phyloP scores from a whole-genome alignment of 2,797 vertebrate genomes.

The Gymnodraco acuticeps region DNA sequence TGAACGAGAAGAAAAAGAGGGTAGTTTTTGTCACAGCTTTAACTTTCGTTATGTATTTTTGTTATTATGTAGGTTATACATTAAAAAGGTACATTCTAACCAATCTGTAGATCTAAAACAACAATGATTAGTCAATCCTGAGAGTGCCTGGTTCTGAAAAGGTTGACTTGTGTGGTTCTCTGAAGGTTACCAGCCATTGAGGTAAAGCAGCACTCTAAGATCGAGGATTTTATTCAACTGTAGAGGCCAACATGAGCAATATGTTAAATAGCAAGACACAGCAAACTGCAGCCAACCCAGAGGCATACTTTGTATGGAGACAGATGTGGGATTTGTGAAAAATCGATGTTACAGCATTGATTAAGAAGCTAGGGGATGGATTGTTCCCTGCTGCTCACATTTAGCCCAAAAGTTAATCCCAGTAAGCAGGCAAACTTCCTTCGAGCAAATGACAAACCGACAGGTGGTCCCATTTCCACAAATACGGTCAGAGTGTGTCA shows the following conservation, averaged over 20 bases:
- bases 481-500: slow-evolving; percentile 41
- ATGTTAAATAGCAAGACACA: slow-evolving; percentile 42
- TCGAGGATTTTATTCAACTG: slow-evolving; percentile 31
- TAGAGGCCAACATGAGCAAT: slow-evolving; percentile 22
- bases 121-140: slow-evolving; percentile 30
- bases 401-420: slow-evolving; percentile 62
- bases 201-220: slow-evolving; percentile 17
- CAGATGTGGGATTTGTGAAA: slow-evolving; percentile 59
- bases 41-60: slow-evolving; percentile 5
- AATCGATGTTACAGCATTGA: slow-evolving; percentile 45
- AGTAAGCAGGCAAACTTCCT: slow-evolving; percentile 50
- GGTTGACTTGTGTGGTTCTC: slow-evolving; percentile 21
- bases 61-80: slow-evolving; percentile 7
- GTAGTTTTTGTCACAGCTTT: not conserved
- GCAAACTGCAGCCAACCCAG: not conserved
- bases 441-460: slow-evolving; percentile 50
- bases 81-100: slow-evolving; percentile 17
- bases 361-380: slow-evolving; percentile 42
- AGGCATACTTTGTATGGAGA: slow-evolving; percentile 40
- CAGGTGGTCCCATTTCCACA: slow-evolving; percentile 61
- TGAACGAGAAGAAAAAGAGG: not conserved
- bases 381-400: slow-evolving; percentile 47
- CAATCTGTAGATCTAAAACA: slow-evolving; percentile 17
- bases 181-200: slow-evolving; percentile 8
- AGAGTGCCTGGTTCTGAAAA: slow-evolving; percentile 11